These are phyloP conservation scores for Drosophila bifasciata DNA, from an alignment of 1,140 invertebrate genomes.

Conservation along the genomic window DNA sequence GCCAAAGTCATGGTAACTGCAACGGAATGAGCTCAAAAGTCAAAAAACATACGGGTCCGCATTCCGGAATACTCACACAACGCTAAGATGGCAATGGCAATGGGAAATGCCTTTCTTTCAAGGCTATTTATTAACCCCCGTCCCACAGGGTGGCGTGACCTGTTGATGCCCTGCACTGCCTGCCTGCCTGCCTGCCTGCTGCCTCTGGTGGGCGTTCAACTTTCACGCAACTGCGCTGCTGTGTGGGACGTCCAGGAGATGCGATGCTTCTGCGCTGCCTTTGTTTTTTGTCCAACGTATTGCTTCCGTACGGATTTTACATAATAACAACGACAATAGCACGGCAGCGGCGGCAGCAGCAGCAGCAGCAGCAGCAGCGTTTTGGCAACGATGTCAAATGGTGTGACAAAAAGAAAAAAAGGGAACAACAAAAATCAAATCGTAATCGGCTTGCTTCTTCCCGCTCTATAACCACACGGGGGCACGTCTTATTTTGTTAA, in stretches of 20 bases:
- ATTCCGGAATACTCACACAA: too few relatives aligned
- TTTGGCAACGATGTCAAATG: slow-evolving; percentile 10
- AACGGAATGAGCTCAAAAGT: too few relatives aligned
- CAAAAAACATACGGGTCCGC: too few relatives aligned
- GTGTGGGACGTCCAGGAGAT: too few relatives aligned
- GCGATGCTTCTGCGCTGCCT: slow-evolving; percentile 32
- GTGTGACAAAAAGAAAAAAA: slow-evolving; percentile 10
- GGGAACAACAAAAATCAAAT: slow-evolving; percentile 17
- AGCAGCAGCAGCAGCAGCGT: slow-evolving; percentile 13
- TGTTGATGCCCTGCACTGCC: neutral
- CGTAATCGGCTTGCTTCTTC: slow-evolving; percentile 22
- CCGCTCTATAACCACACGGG: slow-evolving; percentile 38
- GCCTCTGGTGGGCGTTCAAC: slow-evolving; percentile 1
- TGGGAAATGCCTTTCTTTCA: slow-evolving; percentile 1
- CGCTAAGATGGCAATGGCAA: neutral
- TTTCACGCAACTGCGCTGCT: slow-evolving; percentile 8
- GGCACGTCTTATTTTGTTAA: slow-evolving; percentile 44
- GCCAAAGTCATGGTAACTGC: too few relatives aligned
- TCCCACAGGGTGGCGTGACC: too few relatives aligned
- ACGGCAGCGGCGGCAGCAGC: slow-evolving; percentile 23
- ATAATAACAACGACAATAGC: slow-evolving; percentile 39
- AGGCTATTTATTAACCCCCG: too few relatives aligned
- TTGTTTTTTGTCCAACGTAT: slow-evolving; percentile 40
- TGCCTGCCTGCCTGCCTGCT: neutral
- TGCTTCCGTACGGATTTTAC: slow-evolving; percentile 43